Evolutionary conservation across 2,113 vertebrate species (phyloP).

Genomic region (Trachemys scripta): DNA sequence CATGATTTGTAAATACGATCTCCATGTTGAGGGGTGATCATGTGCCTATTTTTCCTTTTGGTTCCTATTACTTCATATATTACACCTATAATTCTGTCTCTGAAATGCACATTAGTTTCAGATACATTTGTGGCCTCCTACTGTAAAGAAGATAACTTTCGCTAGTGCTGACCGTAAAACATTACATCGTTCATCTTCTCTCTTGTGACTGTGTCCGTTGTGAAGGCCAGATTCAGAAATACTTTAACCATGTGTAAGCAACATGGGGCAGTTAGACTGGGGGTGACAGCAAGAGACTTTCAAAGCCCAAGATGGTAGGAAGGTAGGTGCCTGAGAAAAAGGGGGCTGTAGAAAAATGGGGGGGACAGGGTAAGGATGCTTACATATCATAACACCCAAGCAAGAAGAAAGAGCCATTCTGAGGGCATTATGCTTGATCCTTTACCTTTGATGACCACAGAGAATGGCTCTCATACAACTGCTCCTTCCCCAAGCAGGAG

Average conservation of each 20-base stretch:
- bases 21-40: neutral
- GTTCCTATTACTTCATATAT: neutral
- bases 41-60: neutral
- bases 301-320: neutral
- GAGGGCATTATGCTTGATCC: neutral
- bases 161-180: neutral
- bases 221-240: neutral
- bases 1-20: neutral
- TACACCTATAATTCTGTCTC: neutral
- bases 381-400: neutral
- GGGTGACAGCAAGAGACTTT: slow-evolving; percentile 56
- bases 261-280: slow-evolving; percentile 7
- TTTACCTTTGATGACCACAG: neutral
- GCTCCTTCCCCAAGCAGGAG: slow-evolving; percentile 25
- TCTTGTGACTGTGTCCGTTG: neutral
- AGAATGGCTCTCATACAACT: neutral
- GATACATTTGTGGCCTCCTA: neutral
- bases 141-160: neutral
- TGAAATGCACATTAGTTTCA: neutral
- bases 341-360: neutral
- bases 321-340: neutral
- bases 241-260: neutral
- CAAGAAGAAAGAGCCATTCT: neutral
- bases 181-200: neutral
- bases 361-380: neutral